Base-by-base conservation (phyloP, 2,888 invertebrate species). In the Lycocerus yunnanus region DNA sequence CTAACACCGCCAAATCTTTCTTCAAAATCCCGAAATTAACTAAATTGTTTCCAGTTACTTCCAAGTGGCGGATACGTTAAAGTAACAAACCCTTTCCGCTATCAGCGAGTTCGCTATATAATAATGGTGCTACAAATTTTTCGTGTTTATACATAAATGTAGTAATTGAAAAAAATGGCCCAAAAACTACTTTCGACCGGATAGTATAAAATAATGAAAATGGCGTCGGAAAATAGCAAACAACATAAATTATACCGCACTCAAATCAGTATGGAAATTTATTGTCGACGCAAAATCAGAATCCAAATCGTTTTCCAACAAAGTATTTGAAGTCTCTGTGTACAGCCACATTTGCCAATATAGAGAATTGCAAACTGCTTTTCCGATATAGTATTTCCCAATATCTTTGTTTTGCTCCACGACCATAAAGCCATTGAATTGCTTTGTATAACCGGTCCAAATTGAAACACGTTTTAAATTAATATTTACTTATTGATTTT, bases 341-440 rank as follows among this genome's bases (percentile, higher is more conserved):
- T 69, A 60, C 27, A 21, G 63, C 61, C 61, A 5, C 61, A 66
- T 24, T 69, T 24, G 69, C 60, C 69, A 69, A 60, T 69, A 61
- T 69, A 60, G 60, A n/a, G 69, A 61, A 69, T 61, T 69, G 61
- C 60, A 69, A 69, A 60, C 27, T 16, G 69, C 61, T 69, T 69
- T 69, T 69, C 69, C 69, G 69, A 69, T 69, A 43, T 43, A 69
- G 61, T 43, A 69, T 63, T 70, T 70, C 65, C 69, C 68, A 66
- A 27, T 66, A 66, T 24, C 66, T 27, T 27, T 24, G 24, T 66
- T 24, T 24, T 66, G 20, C 24, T n/a, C 24, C 2, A 11, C 21
- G 21, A 15, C 24, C 24, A 66, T 43, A 66, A 66, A 66, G 15
- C 14, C 21, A 15, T 24, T 15, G 15, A 24, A 43, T 16, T 15